Base-by-base conservation (phyloP, 2,797 vertebrate species). In the Momotus momota region DNA sequence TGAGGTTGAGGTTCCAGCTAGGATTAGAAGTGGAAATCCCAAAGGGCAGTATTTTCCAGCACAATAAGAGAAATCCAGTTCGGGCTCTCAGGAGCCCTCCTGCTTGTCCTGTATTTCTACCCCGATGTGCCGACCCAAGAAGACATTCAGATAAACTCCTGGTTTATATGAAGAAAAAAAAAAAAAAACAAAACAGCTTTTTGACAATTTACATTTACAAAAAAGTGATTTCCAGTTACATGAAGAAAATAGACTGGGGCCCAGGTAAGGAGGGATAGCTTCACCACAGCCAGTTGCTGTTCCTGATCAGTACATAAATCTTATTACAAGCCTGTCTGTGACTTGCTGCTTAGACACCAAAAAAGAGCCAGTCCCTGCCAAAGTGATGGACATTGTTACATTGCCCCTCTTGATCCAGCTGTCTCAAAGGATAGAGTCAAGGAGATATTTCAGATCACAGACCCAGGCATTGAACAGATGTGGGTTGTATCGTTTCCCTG, bases 361-460 rank as follows among this genome's bases (percentile, higher is more conserved):
- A 26, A 26, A 91, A 74, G 60, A 92, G 55, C 86, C 80, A 79
- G 88, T 46, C 82, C 77, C 38, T 67, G 70, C 81, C 95, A 66
- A 26, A 84, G 74, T 81, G 88, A 94, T 90, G 91, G 86, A 64
- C 73, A 6, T 52, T 8, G 70, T 78, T 65, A n/a, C 66, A 13
- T 15, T 80, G 81, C 60, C 90, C 67, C 45, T 86, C 71, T 66
- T 77, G 13, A 57, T n/a, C 71, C 92, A 52, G 31, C 60, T 86
- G 6, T 75, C 77, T 54, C 6, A 2, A 40, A 94, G 85, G 89
- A 51, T 3, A 57, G 41, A 58, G 55, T n/a, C 48, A 66, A 71
- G 71, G 75, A 88, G 80, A 23, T 55, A 33, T 22, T 75, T 92
- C 25, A 55, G 52, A 74, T 35, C 2, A 2, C 55, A 38, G 62